phyloP scores from a whole-genome alignment of 2,113 vertebrate genomes.

The Aegithalos caudatus region DNA sequence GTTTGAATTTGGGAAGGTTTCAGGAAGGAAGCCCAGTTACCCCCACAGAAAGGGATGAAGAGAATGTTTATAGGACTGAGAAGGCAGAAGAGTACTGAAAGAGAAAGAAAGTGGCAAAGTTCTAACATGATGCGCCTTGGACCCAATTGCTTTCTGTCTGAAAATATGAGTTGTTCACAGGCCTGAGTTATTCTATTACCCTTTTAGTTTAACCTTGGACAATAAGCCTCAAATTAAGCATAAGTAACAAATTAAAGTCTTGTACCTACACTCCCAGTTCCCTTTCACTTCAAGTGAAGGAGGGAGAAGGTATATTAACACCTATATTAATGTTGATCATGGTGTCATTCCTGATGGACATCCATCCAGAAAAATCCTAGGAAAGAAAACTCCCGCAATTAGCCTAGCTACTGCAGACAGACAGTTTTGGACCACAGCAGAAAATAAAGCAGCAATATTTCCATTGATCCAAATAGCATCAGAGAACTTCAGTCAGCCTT shows the following conservation, averaged over 20 bases:
- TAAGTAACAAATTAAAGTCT: conserved; percentile 5
- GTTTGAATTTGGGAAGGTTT: background rate
- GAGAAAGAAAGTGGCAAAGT: conserved; percentile 14
- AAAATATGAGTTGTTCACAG: background rate
- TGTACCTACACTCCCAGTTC: background rate
- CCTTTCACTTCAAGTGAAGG: background rate
- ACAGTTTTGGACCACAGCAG: background rate
- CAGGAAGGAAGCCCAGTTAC: conserved; percentile 37
- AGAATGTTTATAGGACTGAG: background rate
- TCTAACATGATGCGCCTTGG: background rate
- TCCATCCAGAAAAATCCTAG: background rate
- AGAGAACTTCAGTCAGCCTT: background rate
- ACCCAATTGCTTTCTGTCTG: conserved; percentile 28
- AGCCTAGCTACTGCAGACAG: background rate
- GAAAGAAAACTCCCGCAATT: background rate
- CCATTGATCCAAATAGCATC: background rate
- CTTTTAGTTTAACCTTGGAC: background rate
- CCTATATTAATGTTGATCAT: background rate
- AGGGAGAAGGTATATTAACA: background rate
- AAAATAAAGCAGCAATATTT: background rate
- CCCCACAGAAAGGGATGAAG: conserved; percentile 1
- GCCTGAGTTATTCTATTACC: background rate
- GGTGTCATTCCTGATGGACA: background rate
- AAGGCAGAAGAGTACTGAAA: background rate
- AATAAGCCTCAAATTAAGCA: background rate